Base-by-base conservation (phyloP, 2,888 invertebrate genomes). In the Dexiosoma caninum region DNA sequence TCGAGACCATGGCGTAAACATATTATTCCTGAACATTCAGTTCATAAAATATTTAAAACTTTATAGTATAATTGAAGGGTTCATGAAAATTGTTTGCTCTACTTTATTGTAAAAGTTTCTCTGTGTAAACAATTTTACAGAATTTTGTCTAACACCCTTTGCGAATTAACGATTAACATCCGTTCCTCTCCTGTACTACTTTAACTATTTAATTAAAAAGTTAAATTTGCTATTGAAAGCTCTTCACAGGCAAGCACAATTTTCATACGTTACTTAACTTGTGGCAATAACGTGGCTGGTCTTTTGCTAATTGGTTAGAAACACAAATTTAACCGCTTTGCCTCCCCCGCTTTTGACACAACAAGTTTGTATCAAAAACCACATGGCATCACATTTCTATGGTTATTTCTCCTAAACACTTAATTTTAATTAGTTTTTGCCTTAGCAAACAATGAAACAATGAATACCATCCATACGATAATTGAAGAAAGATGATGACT, bases 291-390 rank as follows among this genome's bases (percentile, higher is more conserved):
- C 59, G 78, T 35, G 70, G 70, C 32, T 64, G 53, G 49, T 6
- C 57, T 44, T 59, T 59, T 71, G 42, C 71, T 78, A 78, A 78
- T 78, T 78, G 66, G 64, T 35, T 14, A 42, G 42, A 40, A 23
- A 77, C n/a, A 27, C 46, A 49, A 55, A 74, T 59, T 60, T 40
- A 37, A 19, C 27, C 27, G 9, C 12, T 40, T 66, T 8, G 27
- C 14, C 44, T 21, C 14, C 32, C 53, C 9, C n/a, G n/a, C n/a
- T n/a, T 4, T 19, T 27, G 12, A 62, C 62, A 16, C 42, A 62
- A 64, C 53, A 44, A 72, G 23, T 27, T 55, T 62, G 19, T 42
- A 32, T 51, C 42, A 62, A 27, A 44, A 44, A 72, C 72, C 53
- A 35, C 53, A 53, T 6, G 44, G 32, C 35, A 53, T 44, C 16